Evolutionary conservation across 2,797 vertebrate species (phyloP), one percentile per base, ranked within the genome.

Genomic region (Thunnus albacares): DNA sequence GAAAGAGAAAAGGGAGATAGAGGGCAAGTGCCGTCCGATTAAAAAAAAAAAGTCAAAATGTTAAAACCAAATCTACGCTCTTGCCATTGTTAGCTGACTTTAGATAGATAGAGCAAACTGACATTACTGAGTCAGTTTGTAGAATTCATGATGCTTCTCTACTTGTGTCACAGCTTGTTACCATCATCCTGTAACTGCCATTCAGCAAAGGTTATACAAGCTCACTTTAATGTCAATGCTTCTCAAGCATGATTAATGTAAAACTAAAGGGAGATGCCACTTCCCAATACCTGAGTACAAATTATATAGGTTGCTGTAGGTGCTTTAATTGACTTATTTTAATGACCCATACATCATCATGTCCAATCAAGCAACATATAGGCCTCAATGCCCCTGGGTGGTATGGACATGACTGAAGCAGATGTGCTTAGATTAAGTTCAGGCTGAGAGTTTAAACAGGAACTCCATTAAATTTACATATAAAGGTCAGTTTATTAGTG

Each of bases 261-360:
- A 68, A 66, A 49, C 47, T 49, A 43, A 73, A 45, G 6, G 4
- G 55, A 43, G 33, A 66, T 52, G 30, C 35, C 11, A 10, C 9
- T 70, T 75, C 35, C 38, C 59, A 59, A 1, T 8, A 12, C 4
- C 14, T 5, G n/a, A 53, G 13, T 38, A 17, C 38, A n/a, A n/a
- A 24, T 47, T 3, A 41, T 3, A 41, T 2, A 43, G n/a, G 59
- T 22, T 26, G 59, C 69, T 69, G 38, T 17, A 63, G 35, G 8
- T 57, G 61, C 15, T 80, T 69, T 65, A 60, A 28, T 67, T 69
- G 51, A 68, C 51, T 68, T 70, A 20, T 43, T 33, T 3, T 71
- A 66, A 51, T 52, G 55, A 60, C 2, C 26, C 22, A 60, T 65
- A 6, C 2, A 77, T 77, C 59, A 72, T 22, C 26, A 47, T 52